Evolutionary conservation across 2,888 invertebrate genomes (phyloP), one percentile per base, ranked within the genome.

Genomic region (Cheilosia scutellata): DNA sequence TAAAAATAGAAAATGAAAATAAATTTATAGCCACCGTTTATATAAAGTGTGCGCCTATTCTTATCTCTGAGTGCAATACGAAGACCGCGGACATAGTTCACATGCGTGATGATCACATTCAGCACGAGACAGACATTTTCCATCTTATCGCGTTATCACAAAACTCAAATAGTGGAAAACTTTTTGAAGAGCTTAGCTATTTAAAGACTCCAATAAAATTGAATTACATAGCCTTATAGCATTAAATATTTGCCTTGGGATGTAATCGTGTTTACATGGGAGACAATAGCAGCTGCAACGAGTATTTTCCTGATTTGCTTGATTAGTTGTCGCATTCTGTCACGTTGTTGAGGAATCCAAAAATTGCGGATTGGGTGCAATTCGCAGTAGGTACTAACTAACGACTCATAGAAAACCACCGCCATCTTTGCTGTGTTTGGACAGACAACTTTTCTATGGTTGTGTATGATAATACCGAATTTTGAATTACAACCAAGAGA

Each of bases 1-100:
- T 9, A 94, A 93, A 77, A 40, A 75, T 57, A 71, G 7, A 74
- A 58, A 47, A 49, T 29, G 42, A 55, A 75, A 55, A 33, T 20
- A 11, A 51, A 31, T 33, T 1, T 27, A 42, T 58, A 66, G 27
- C 37, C 63, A 9, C 6, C 33, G 40, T 37, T 16, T 37, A 40
- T 25, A 42, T 27, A 27, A 49, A 60, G 88, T 79, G 87, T 88
- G 87, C 44, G 55, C 63, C 86, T 87, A 76, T 83, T 76, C 87
- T 89, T 88, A 88, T 88, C 51, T 37, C 51, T 31, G 49, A 2
- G 37, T n/a, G 31, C 58, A 62, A 70, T 9, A 37, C 13, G 37
- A 51, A 37, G 71, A 25, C 44, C 7, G n/a, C 33, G 7, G 37
- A 11, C 44, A 25, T 13, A 33, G 31, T 31, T 33, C 58, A 70